phyloP scores from a whole-genome alignment of 2,797 vertebrate species.

The Pipistrellus nathusii region DNA sequence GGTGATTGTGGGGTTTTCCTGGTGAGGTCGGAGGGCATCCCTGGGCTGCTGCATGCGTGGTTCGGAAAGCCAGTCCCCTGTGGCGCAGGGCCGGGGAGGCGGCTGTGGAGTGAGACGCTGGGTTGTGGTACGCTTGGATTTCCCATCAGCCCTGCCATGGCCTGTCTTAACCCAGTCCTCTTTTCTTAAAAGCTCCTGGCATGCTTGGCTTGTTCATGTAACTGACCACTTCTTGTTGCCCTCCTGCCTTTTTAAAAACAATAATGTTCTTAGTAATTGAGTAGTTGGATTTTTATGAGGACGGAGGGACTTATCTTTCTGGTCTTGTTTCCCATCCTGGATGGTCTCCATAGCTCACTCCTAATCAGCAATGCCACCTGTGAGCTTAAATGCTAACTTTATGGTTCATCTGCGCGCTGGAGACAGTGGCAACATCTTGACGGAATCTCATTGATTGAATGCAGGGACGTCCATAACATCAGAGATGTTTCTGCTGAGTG shows the following conservation, averaged over 20 bases:
- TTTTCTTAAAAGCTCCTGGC: background rate
- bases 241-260: background rate
- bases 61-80: background rate
- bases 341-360: background rate
- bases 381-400: slow-evolving; percentile 57
- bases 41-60: background rate
- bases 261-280: slow-evolving; percentile 67
- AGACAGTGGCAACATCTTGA: background rate
- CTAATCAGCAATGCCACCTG: slow-evolving; percentile 51
- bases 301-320: slow-evolving; percentile 42
- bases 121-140: background rate
- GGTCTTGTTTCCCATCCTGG: slow-evolving; percentile 6
- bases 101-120: background rate
- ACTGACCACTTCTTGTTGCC: slow-evolving; percentile 9
- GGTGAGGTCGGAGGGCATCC: background rate
- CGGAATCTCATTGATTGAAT: slow-evolving; percentile 61
- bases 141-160: background rate
- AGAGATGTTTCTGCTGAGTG: slow-evolving; percentile 37
- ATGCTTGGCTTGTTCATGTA: background rate
- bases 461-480: background rate
- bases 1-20: slow-evolving; percentile 21
- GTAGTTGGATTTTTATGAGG: slow-evolving; percentile 62
- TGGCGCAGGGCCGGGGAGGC: background rate
- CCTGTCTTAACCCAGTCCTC: background rate
- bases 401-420: slow-evolving; percentile 7